Conservation (phyloP, 2,797 vertebrate genomes). For the Microctenopoma steveboyesi region DNA sequence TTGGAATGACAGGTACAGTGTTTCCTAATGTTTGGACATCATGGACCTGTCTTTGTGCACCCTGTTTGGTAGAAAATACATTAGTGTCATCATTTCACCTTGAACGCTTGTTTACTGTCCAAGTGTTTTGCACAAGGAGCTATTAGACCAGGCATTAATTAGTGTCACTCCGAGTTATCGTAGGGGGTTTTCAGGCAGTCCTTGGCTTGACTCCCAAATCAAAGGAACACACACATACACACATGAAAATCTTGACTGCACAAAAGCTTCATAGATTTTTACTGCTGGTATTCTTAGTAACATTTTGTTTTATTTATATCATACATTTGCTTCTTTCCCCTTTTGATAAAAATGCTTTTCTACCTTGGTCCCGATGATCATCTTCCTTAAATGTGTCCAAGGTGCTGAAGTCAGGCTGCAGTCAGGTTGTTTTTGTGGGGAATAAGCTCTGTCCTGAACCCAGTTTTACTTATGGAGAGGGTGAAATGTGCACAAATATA, state of each 20-base stretch:
- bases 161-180: constrained; percentile 68
- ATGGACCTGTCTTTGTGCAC: constrained; percentile 29
- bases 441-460: not conserved
- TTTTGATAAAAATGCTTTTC: not conserved
- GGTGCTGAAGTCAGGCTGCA: constrained; percentile 18
- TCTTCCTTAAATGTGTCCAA: constrained; percentile 9
- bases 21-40: constrained; percentile 59
- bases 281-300: constrained; percentile 17
- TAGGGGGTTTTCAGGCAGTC: constrained; percentile 50
- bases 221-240: constrained; percentile 6
- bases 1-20: constrained; percentile 57
- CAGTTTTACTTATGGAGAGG: too few relatives aligned
- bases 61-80: constrained; percentile 41
- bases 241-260: not conserved
- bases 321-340: not conserved
- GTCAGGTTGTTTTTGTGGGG: not conserved
- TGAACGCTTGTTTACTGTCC: constrained; percentile 68
- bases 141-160: constrained; percentile 70
- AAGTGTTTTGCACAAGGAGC: constrained; percentile 64
- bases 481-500: too few relatives aligned
- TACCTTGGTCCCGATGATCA: not conserved
- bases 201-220: constrained; percentile 58
- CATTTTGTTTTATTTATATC: constrained; percentile 25
- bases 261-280: constrained; percentile 18
- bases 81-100: constrained; percentile 66